phyloP scores from a whole-genome alignment of 2,888 invertebrate genomes.

The Tholera decimalis region DNA sequence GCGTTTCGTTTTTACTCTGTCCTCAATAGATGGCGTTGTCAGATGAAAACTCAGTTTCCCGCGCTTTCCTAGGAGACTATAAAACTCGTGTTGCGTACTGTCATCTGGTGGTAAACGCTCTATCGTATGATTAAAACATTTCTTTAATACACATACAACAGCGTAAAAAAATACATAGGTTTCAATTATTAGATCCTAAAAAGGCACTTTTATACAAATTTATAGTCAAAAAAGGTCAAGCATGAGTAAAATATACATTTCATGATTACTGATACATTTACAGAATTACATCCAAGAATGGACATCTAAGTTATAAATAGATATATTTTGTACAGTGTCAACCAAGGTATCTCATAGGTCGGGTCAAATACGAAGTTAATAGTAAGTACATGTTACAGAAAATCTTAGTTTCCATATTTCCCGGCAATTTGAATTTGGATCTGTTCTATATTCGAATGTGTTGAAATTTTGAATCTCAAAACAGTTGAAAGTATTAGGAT shows the following conservation, averaged over 20 bases:
- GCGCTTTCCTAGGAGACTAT: slow-evolving; percentile 8
- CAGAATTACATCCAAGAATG: background rate
- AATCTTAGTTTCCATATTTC: background rate
- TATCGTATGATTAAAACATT: background rate
- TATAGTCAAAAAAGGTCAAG: too few relatives aligned
- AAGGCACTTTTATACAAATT: too few relatives aligned
- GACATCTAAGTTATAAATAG: background rate
- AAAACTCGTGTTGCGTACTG: background rate
- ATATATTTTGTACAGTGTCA: background rate
- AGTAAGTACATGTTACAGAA: background rate
- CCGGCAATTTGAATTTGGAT: too few relatives aligned
- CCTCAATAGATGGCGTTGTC: slow-evolving; percentile 44
- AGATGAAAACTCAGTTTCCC: background rate
- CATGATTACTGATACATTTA: background rate
- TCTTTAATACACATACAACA: too few relatives aligned
- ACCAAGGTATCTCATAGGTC: slow-evolving; percentile 10
- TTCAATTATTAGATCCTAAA: too few relatives aligned
- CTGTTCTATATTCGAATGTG: too few relatives aligned
- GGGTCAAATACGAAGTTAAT: background rate
- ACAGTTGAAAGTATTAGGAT: too few relatives aligned
- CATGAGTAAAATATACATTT: background rate
- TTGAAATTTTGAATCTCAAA: too few relatives aligned
- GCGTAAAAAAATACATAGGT: too few relatives aligned
- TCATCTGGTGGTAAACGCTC: background rate
- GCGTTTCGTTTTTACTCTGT: background rate